phyloP scores from a whole-genome alignment of 53 echinoderm and acorn worm genomes.

The Paracentrotus lividus region DNA sequence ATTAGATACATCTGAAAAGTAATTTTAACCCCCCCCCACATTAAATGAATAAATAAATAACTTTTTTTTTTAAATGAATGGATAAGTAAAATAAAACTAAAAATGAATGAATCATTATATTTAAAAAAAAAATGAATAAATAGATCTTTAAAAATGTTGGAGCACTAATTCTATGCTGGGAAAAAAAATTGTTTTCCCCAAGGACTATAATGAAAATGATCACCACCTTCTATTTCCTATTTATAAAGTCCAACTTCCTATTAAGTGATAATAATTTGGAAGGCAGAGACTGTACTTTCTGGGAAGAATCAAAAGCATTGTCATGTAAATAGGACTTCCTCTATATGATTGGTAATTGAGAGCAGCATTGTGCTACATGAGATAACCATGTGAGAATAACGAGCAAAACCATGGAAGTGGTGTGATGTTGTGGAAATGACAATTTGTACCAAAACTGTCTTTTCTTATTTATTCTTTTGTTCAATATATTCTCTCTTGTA shows the following conservation, averaged over 20 bases:
- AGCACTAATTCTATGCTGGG: no score
- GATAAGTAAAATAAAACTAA: no score
- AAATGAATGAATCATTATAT: no score
- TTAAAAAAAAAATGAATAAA: no score
- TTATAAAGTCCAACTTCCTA: background rate
- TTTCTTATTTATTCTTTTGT: background rate
- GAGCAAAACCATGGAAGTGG: background rate
- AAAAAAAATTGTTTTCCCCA: no score
- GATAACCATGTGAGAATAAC: background rate
- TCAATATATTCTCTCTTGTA: background rate
- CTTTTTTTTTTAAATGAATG: no score
- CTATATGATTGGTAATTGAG: background rate
- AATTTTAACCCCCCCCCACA: no score
- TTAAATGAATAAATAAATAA: no score
- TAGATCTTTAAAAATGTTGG: no score
- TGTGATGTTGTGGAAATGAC: background rate
- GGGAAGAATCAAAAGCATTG: background rate
- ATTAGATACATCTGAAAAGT: no score
- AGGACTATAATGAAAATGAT: background rate
- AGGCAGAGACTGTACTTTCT: slow-evolving; percentile 2
- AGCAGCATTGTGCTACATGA: background rate
- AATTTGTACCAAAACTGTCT: no score
- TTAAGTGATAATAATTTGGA: background rate
- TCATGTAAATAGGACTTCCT: background rate
- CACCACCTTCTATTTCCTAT: background rate